Conservation (phyloP, 2,113 vertebrate species). For the Spilogale gracilis region DNA sequence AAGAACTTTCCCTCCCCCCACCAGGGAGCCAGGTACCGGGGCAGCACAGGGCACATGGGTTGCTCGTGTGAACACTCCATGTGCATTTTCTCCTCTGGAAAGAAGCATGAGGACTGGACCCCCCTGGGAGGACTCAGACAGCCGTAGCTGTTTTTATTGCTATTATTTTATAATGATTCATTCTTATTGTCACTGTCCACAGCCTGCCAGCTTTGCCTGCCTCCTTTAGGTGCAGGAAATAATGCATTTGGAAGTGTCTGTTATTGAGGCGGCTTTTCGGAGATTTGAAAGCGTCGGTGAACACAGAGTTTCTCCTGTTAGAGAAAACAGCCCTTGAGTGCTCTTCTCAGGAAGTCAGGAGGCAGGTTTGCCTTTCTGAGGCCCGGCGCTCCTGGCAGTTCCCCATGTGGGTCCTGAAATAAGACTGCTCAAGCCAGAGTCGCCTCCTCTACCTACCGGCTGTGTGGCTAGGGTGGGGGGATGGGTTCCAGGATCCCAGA, state of each 20-base stretch:
- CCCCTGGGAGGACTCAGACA: background rate
- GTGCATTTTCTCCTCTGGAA: background rate
- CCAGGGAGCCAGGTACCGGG: background rate
- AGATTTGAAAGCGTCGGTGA: background rate
- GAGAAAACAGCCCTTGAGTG: background rate
- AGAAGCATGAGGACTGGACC: background rate
- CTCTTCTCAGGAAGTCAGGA: background rate
- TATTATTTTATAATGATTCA: background rate
- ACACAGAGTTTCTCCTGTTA: background rate
- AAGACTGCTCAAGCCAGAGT: background rate
- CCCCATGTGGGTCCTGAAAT: rapidly evolving
- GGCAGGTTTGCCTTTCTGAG: background rate
- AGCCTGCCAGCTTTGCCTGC: background rate
- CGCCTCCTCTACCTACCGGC: background rate
- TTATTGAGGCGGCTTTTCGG: background rate
- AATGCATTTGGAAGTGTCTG: background rate
- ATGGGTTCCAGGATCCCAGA: rapidly evolving
- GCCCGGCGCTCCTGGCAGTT: rapidly evolving
- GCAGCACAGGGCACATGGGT: background rate
- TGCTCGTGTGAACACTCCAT: background rate
- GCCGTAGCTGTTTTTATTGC: background rate
- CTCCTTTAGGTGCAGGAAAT: background rate
- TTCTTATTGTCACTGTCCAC: background rate
- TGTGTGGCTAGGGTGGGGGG: background rate
- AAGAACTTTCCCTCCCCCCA: background rate